Evolutionary conservation across 2,113 vertebrate genomes (phyloP), one percentile per base, ranked within the genome.

Genomic region (Machaerirhynchus nigripectus): DNA sequence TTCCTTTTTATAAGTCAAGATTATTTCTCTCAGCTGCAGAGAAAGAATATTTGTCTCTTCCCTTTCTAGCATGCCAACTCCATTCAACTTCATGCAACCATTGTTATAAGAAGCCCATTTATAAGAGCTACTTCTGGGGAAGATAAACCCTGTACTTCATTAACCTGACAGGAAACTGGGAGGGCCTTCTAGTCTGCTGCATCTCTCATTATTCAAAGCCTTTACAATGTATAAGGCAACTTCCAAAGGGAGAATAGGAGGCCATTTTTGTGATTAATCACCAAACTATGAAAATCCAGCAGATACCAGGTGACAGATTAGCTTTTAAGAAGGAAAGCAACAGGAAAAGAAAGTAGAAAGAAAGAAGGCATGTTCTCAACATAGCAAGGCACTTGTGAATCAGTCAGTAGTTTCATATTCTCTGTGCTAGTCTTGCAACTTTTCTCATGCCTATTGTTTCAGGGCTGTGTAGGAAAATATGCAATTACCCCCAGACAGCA

Each of bases 81-180:
- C 56, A 84, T 86, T 93, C 82, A 77, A 64, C 42, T 90, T 91
- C 76, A 71, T 56, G 68, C 64, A 88, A 91, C 52, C 46, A 67
- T 61, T 95, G 63, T 68, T 87, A 23, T 17, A 87, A 90, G 77
- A 92, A 80, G 44, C n/a, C 69, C 76, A 96, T 90, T 94, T 96
- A 10, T 73, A 94, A 82, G 59, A 78, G 69, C 87, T 92, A 76
- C 80, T 94, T 85, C 64, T 64, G 83, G 57, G 86, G 69, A 93
- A 96, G 78, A 91, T 79, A 96, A 93, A 95, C 84, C 76, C 42
- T 80, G 63, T 85, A 92, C 84, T 96, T 95, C 89, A 95, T 94
- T 95, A 94, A 95, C 56, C 76, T 95, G 89, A 91, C 83, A 96
- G 83, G 65, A 96, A 95, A 92, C 6, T 84, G 67, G 80, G 76